Evolutionary conservation across 2,113 vertebrate species (phyloP), one percentile per base, ranked within the genome.

Genomic region (Falcunculus frontatus): DNA sequence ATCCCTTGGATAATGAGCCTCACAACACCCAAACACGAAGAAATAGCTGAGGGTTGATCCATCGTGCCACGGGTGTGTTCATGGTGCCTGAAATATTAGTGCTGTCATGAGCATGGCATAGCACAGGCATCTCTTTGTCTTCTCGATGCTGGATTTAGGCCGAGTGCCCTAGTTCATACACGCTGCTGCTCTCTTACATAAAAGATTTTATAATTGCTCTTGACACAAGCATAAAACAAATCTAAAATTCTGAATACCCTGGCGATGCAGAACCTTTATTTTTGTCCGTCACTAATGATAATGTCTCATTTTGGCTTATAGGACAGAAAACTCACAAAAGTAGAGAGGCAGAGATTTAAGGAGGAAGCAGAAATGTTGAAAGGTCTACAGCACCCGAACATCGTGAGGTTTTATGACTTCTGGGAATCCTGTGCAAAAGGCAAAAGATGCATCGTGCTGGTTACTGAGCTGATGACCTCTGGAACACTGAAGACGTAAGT

Each of bases 321-420:
- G 99, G 99, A 99, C 94, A 98, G 99, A 80, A 99, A 99, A 95
- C 98, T 99, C 87, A 99, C 99, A 59, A 99, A 99, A 97, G 98
- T 97, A 19, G 99, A 99, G 97, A 97, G 99, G 57, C 99, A 99
- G 96, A 97, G 99, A 46, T 99, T 99, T 97, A 99, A 99, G 94
- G 99, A 99, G 93, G 99, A 99, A 97, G 99, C 99, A 0, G 99
- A 99, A 92, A 99, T 99, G 99, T 92, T 99, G 60, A 99, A 99
- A 97, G 99, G 99, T 68, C 98, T 99, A 30, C 99, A 99, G 96
- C 99, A 99, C 89, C 99, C 99, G 74, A 99, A 99, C 95, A 99
- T 99, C 3, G 99, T 99, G 90, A 98, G 99, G 22, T 99, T 99
- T 97, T 99, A 99, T 35, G 99, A 99, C 97, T 99, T 99, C 97